A percentile compares a stretch with the other conserved stretches of the same genome.
phyloP scores from a whole-genome alignment of 2,797 vertebrate species.

The Ataeniobius toweri region DNA sequence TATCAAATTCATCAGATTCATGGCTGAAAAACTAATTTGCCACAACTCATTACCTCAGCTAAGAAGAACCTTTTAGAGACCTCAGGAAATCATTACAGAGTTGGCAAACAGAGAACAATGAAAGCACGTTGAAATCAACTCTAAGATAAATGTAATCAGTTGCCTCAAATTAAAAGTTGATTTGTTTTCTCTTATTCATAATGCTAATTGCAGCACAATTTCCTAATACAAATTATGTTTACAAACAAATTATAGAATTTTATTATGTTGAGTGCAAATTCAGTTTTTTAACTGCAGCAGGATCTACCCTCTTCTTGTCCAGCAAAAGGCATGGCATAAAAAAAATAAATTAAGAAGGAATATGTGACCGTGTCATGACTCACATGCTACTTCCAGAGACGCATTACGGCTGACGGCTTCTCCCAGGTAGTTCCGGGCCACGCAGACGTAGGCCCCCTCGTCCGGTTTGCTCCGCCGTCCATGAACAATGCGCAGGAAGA shows the following conservation, averaged over 20 bases:
- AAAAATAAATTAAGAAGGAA: background rate
- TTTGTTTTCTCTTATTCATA: conserved; percentile 45
- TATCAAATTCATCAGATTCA: conserved; percentile 25
- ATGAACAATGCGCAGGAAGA: conserved; percentile 96
- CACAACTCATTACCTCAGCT: conserved; percentile 22
- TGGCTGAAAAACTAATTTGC: conserved; percentile 22
- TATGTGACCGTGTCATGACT: conserved; percentile 73
- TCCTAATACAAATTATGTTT: conserved; percentile 33
- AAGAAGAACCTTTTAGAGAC: conserved; percentile 19
- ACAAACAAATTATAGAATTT: background rate
- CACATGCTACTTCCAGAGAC: conserved; percentile 98
- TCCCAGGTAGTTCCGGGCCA: conserved; percentile 97
- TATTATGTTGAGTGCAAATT: conserved; percentile 25
- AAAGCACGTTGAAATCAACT: conserved; percentile 27
- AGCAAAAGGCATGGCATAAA: conserved; percentile 4
- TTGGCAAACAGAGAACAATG: conserved; percentile 24
- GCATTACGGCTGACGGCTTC: conserved; percentile 98
- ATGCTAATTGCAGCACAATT: conserved; percentile 26
- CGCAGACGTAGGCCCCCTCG: conserved; percentile 95
- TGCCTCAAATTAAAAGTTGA: conserved; percentile 38
- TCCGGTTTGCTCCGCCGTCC: conserved; percentile 97
- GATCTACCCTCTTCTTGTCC: conserved; percentile 8
- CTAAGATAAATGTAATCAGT: conserved; percentile 29
- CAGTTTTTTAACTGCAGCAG: conserved; percentile 16
- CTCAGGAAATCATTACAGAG: conserved; percentile 32